Evolutionary conservation across 1,140 invertebrate genomes (phyloP).

Genomic region (Drosophila albomicans): DNA sequence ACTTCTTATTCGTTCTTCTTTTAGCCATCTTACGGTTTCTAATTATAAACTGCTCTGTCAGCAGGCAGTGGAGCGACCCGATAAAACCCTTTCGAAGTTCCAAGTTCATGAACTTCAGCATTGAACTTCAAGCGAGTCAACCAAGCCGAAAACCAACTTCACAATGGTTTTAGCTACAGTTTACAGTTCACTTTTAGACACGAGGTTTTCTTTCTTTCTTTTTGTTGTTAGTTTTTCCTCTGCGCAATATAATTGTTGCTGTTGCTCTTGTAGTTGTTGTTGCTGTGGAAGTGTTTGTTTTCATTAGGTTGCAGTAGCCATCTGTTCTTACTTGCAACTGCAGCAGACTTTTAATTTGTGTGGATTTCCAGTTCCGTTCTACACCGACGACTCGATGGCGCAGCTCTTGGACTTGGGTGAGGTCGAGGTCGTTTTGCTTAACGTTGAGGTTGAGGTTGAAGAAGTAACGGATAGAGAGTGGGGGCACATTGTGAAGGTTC

Average conservation of each 20-base stretch:
- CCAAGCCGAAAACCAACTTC: conserved; percentile 53
- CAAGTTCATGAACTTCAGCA: conserved; percentile 82
- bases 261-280: conserved; percentile 16
- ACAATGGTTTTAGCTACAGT: conserved; percentile 41
- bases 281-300: conserved; percentile 62
- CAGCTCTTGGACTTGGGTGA: conserved; percentile 25
- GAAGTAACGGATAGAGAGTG: neutral
- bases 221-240: conserved; percentile 16
- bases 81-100: conserved; percentile 59
- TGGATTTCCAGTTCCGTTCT: conserved; percentile 65
- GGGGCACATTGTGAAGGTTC: conserved; percentile 29
- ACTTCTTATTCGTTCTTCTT: neutral
- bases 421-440: conserved; percentile 48
- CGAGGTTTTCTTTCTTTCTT: conserved; percentile 35
- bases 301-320: conserved; percentile 77
- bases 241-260: conserved; percentile 19
- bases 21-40: conserved; percentile 60
- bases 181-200: conserved; percentile 42
- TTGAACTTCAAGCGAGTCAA: conserved; percentile 72
- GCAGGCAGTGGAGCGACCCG: conserved; percentile 42
- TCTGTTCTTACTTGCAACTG: conserved; percentile 68
- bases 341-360: conserved; percentile 77
- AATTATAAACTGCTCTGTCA: conserved; percentile 81
- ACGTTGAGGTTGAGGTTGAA: conserved; percentile 23
- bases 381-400: conserved; percentile 11